These are phyloP conservation scores for Scarus forsteni DNA, from an alignment of 2,797 vertebrate genomes.

Conservation along the genomic window DNA sequence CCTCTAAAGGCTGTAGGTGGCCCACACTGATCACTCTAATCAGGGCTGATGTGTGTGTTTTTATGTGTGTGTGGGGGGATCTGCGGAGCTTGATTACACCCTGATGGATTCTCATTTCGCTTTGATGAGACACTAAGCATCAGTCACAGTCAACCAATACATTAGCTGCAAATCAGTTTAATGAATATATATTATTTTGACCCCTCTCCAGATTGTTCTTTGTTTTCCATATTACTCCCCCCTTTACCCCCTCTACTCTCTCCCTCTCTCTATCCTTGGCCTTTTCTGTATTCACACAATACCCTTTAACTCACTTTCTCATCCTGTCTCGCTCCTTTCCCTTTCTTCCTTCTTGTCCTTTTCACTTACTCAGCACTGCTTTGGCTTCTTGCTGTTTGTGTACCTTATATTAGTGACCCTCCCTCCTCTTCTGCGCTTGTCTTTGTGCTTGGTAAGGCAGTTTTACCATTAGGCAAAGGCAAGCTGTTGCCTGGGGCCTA, in stretches of 20 bases:
- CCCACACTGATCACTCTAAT: conserved; percentile 81
- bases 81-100: conserved; percentile 81
- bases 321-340: conserved; percentile 20
- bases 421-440: background rate
- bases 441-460: too few relatives aligned
- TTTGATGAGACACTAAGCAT: conserved; percentile 83
- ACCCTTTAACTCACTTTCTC: conserved; percentile 69
- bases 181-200: conserved; percentile 87
- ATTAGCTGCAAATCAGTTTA: conserved; percentile 79
- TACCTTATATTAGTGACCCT: background rate
- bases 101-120: conserved; percentile 84
- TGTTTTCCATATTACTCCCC: conserved; percentile 69
- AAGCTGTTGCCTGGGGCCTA: too few relatives aligned
- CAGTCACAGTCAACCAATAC: conserved; percentile 81
- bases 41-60: conserved; percentile 67
- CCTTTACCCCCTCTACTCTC: conserved; percentile 64
- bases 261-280: conserved; percentile 69
- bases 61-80: conserved; percentile 55
- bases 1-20: conserved; percentile 71
- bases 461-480: background rate
- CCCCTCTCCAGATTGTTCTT: conserved; percentile 73
- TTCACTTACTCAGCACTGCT: conserved; percentile 30
- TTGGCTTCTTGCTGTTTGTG: conserved; percentile 33
- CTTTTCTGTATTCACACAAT: conserved; percentile 76
- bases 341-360: conserved; percentile 18